phyloP scores from a whole-genome alignment of 2,797 vertebrate genomes.

The Toxotes lorentzi region DNA sequence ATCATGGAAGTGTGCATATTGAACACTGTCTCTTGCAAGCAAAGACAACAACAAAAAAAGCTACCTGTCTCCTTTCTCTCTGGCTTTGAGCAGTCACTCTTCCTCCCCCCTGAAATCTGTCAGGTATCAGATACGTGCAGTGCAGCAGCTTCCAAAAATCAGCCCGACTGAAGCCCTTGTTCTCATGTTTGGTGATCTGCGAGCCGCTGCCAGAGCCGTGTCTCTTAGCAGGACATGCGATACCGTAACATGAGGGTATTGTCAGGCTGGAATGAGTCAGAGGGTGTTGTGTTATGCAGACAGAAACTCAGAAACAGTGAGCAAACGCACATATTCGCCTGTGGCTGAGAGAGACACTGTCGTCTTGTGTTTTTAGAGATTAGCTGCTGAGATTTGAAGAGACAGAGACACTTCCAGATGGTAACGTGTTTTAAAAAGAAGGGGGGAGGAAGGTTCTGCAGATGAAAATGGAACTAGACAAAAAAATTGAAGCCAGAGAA shows the following conservation, averaged over 20 bases:
- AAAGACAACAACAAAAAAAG: slow-evolving; percentile 13
- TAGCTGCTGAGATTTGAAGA: slow-evolving; percentile 6
- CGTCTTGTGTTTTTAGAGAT: slow-evolving; percentile 32
- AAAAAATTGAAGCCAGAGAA: neutral
- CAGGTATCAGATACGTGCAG: slow-evolving; percentile 43
- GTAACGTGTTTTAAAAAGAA: slow-evolving; percentile 10
- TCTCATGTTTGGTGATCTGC: slow-evolving; percentile 51
- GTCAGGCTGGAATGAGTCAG: slow-evolving; percentile 59
- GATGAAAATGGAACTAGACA: neutral
- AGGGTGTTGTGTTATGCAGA: slow-evolving; percentile 55
- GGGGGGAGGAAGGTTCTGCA: neutral
- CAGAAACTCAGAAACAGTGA: slow-evolving; percentile 36
- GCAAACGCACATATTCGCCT: slow-evolving; percentile 15
- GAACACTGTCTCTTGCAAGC: slow-evolving; percentile 7
- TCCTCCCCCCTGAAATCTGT: slow-evolving; percentile 28
- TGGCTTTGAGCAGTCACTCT: slow-evolving; percentile 6
- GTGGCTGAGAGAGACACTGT: slow-evolving; percentile 16
- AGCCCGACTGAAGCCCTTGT: slow-evolving; percentile 50
- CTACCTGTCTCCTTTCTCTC: slow-evolving; percentile 3
- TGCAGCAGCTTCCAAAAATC: slow-evolving; percentile 41
- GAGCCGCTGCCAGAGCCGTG: slow-evolving; percentile 58
- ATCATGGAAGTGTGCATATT: slow-evolving; percentile 39
- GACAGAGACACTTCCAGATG: slow-evolving; percentile 1
- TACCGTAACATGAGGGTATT: slow-evolving; percentile 63
- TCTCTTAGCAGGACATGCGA: slow-evolving; percentile 60